Evolutionary conservation across 2,113 vertebrate species (phyloP).

Genomic region (Rutilus rutilus): DNA sequence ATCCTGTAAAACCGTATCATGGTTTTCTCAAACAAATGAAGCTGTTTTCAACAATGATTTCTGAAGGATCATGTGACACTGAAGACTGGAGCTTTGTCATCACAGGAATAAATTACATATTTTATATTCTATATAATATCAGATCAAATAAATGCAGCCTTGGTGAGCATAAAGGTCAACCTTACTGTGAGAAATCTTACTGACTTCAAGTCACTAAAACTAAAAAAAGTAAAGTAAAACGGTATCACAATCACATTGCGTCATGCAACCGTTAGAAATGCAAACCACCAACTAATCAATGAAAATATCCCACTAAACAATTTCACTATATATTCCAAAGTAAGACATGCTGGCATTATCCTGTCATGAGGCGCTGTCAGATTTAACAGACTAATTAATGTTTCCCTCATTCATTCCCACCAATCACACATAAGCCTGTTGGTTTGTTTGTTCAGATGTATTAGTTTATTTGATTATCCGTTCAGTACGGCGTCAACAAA

Average conservation of each 20-base stretch:
- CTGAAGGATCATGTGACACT: background rate
- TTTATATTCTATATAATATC: background rate
- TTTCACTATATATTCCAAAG: background rate
- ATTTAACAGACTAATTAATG: slow-evolving; percentile 10
- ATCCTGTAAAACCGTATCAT: background rate
- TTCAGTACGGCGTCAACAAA: slow-evolving; percentile 18
- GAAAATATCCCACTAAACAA: background rate
- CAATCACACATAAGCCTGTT: background rate
- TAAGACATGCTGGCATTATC: background rate
- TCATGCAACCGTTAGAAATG: background rate
- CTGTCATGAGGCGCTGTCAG: background rate
- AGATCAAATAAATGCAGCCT: background rate
- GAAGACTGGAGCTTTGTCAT: background rate
- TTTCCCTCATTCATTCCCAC: background rate
- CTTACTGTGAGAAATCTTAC: too few relatives aligned
- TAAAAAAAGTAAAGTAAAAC: too few relatives aligned
- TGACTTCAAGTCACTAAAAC: too few relatives aligned
- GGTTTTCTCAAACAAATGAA: background rate
- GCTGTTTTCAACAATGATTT: background rate
- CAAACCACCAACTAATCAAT: background rate
- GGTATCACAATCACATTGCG: too few relatives aligned
- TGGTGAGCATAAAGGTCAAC: background rate
- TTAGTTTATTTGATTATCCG: slow-evolving; percentile 10
- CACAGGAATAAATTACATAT: background rate
- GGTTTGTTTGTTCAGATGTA: slow-evolving; percentile 26